Base-by-base conservation (phyloP, 2,888 invertebrate species). In the Metalampra italica region DNA sequence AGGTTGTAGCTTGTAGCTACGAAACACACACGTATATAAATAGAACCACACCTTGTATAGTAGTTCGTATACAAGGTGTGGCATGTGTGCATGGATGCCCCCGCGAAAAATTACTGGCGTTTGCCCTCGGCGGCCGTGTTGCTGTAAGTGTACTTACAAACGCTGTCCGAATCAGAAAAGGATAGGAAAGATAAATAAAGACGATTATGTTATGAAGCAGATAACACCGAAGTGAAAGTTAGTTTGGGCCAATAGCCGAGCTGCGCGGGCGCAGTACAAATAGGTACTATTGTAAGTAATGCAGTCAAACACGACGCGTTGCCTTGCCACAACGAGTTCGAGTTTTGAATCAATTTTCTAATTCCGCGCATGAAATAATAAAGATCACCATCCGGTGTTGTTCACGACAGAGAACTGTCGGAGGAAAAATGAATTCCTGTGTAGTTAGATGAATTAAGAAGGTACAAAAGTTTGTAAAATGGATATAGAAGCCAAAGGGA, bases 401-500 rank as follows among this genome's bases (percentile, higher is more conserved):
- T 46, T 45, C 41, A 46, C 46, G 47, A 48, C 13, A 38, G 39
- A 43, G 14, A 32, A 43, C n/a, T 37, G n/a, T n/a, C n/a, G 22
- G 5, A 22, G 22, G 22, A 22, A 22, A 22, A 22, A 3, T 3
- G 2, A 22, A 22, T 22, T 2, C 5, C 22, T 22, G 22, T 22
- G 22, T 22, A 42, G 30, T 47, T 29, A n/a, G 14, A 36, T 12
- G 9, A 43, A 39, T 45, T 34, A 30, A 9, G n/a, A 22, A 32
- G 32, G 7, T 43, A 43, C 1, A 36, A 29, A 46, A 46, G 11
- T 38, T 11, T 22, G 9, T 12, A 61, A 60, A 56, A 87, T 88
- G 88, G 78, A 86, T 57, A 55, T 82, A 45, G 83, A 87, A 68
- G 60, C 62, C 8, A 75, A 61, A 8, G 78, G 74, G 57, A 75